phyloP scores from a whole-genome alignment of 2,113 vertebrate genomes.

The Pseudopodoces humilis region DNA sequence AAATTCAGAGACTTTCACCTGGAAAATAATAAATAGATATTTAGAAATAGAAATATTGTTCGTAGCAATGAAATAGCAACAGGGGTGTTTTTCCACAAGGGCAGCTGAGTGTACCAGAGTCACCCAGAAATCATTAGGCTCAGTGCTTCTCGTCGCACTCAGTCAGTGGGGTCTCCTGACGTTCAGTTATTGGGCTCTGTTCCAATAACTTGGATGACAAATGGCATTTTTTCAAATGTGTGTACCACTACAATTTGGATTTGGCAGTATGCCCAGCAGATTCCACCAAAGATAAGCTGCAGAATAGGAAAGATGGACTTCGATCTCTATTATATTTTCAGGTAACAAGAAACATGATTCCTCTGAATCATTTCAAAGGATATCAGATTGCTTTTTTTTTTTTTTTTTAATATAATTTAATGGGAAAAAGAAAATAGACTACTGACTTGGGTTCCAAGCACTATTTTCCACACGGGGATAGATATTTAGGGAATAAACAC shows the following conservation, averaged over 20 bases:
- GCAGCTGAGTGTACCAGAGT: neutral
- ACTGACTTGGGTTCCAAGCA: neutral
- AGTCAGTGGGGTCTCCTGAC: neutral
- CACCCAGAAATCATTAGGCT: neutral
- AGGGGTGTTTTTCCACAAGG: neutral
- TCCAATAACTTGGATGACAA: neutral
- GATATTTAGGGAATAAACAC: neutral
- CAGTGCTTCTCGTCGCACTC: neutral
- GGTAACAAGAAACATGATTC: neutral
- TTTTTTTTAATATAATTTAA: neutral
- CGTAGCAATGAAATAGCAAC: neutral
- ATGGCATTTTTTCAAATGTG: neutral
- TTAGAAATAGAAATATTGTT: neutral
- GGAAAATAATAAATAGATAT: neutral
- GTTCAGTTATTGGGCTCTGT: neutral
- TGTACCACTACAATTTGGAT: neutral
- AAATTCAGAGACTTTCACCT: neutral
- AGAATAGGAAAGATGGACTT: neutral
- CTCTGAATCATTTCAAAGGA: neutral
- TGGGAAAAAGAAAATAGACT: neutral
- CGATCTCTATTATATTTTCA: neutral
- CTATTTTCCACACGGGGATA: neutral
- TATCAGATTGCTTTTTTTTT: neutral
- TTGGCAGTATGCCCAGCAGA: neutral
- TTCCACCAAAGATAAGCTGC: neutral